A percentile compares a stretch with the other conserved stretches of the same genome.
Evolutionary conservation across 2,888 invertebrate genomes (phyloP).

Genomic region (Dicranocentrus wangi): DNA sequence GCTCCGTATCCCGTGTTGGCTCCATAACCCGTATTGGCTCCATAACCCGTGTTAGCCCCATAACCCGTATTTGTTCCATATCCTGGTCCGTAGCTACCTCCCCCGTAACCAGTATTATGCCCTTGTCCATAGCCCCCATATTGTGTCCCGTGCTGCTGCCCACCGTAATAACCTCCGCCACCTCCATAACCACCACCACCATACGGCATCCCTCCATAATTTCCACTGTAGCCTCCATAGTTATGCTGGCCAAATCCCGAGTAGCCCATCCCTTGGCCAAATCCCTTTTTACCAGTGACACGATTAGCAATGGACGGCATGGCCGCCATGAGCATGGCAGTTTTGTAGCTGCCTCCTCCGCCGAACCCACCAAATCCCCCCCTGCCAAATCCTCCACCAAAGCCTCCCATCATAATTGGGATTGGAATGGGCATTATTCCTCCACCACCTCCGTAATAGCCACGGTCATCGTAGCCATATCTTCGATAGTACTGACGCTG

Average conservation of each 20-base stretch:
- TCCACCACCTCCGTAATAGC: constrained; percentile 44
- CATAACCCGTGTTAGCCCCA: not conserved
- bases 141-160: constrained; percentile 1
- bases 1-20: constrained; percentile 37
- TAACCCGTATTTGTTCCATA: not conserved
- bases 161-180: constrained; percentile 25
- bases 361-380: constrained; percentile 46
- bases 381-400: constrained; percentile 46
- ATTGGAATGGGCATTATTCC: constrained; percentile 45
- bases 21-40: constrained; percentile 36
- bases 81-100: constrained; percentile 16
- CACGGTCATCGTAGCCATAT: constrained; percentile 57
- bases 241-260: constrained; percentile 31
- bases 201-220: constrained; percentile 1
- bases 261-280: constrained; percentile 47
- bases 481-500: constrained; percentile 55
- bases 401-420: constrained; percentile 48
- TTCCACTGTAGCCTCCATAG: constrained; percentile 22
- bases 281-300: constrained; percentile 45
- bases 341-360: constrained; percentile 67
- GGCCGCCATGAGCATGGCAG: constrained; percentile 70
- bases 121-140: constrained; percentile 36
- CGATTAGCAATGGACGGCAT: constrained; percentile 67
- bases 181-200: constrained; percentile 6
- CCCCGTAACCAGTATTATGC: not conserved